Percentiles rank a stretch among this genome's conserved stretches.
Evolutionary conservation across 2,888 invertebrate species (phyloP).

Genomic region (Hydrotaea diabolus): DNA sequence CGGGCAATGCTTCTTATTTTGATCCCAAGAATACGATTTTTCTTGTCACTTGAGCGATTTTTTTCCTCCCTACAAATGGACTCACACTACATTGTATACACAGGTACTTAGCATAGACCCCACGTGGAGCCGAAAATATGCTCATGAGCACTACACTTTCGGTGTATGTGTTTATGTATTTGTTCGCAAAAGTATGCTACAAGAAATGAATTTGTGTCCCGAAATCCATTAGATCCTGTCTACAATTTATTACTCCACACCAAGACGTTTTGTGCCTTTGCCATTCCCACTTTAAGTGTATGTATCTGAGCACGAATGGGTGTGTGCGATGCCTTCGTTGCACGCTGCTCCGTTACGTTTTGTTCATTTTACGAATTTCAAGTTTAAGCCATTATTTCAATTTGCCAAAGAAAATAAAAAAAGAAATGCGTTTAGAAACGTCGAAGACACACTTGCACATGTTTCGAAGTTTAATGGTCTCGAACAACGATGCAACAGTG

Average conservation of each 20-base stretch:
- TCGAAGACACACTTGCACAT: conserved; percentile 21
- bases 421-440: conserved; percentile 26
- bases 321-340: neutral
- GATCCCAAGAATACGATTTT: too few species aligned
- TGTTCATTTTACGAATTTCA: conserved; percentile 4
- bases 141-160: neutral
- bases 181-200: neutral
- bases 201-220: conserved; percentile 14
- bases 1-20: too few species aligned
- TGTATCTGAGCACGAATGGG: neutral
- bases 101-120: too few species aligned
- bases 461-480: conserved; percentile 13
- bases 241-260: conserved; percentile 14
- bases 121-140: neutral
- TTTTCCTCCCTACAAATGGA: too few species aligned
- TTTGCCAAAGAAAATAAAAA: neutral
- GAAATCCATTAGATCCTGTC: conserved; percentile 28
- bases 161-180: neutral
- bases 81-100: too few species aligned
- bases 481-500: conserved; percentile 26
- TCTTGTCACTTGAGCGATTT: too few species aligned
- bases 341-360: neutral
- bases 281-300: neutral
- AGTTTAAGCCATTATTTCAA: conserved; percentile 33
- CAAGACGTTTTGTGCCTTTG: conserved; percentile 15